phyloP scores from a whole-genome alignment of 1,140 invertebrate genomes.

The Drosophila obscura region DNA sequence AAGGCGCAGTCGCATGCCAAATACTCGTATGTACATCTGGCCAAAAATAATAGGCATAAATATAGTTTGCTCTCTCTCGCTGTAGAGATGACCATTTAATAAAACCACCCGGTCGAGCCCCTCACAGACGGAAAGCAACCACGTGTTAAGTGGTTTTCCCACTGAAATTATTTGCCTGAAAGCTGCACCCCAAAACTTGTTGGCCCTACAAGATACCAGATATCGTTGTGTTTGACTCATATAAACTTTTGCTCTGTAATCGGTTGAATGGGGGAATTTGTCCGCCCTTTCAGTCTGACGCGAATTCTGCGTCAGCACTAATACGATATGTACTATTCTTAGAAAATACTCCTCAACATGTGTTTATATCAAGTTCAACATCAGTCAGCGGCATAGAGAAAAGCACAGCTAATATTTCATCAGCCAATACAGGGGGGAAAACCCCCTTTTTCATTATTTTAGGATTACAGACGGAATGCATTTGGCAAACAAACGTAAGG shows the following conservation, averaged over 20 bases:
- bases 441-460: neutral
- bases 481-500: neutral
- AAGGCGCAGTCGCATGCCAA: neutral
- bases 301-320: conserved; percentile 18
- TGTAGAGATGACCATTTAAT: neutral
- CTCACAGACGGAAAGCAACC: conserved; percentile 34
- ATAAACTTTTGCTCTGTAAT: conserved; percentile 3
- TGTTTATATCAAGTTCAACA: conserved; percentile 57
- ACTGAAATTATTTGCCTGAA: conserved; percentile 8
- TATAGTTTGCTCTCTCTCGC: neutral
- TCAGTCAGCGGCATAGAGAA: conserved; percentile 7
- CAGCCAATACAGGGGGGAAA: conserved; percentile 27
- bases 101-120: conserved; percentile 54
- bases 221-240: conserved; percentile 16
- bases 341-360: conserved; percentile 1
- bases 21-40: too few relatives aligned
- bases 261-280: neutral
- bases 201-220: neutral
- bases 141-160: conserved; percentile 43
- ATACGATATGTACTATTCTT: conserved; percentile 22
- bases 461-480: conserved; percentile 13
- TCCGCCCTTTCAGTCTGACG: neutral
- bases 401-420: conserved; percentile 60
- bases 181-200: neutral
- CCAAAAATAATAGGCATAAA: too few relatives aligned